Conservation (phyloP, 2,888 invertebrate species). For the Mythimna ferrago region DNA sequence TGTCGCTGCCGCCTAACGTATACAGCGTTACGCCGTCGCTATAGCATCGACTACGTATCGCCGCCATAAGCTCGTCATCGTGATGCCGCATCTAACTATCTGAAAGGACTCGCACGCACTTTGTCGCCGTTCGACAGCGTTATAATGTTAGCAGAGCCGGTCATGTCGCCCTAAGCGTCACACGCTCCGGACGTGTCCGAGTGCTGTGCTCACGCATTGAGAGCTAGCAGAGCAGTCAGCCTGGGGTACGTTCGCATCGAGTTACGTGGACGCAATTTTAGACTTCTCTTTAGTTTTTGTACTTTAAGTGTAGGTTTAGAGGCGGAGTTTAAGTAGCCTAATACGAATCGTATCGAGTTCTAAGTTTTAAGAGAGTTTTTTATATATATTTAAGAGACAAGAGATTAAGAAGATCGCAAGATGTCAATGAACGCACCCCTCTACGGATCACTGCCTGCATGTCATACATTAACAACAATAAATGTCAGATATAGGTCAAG, state of each 20-base stretch:
- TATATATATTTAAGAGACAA: slow-evolving; percentile 42
- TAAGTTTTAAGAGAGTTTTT: slow-evolving; percentile 33
- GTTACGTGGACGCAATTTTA: slow-evolving; percentile 57
- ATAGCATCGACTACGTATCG: slow-evolving; percentile 80
- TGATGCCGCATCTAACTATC: slow-evolving; percentile 82
- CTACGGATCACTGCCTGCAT: slow-evolving; percentile 54
- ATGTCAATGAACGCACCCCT: slow-evolving; percentile 61
- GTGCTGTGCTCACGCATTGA: slow-evolving; percentile 39
- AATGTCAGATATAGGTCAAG: slow-evolving; percentile 46
- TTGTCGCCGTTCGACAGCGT: slow-evolving; percentile 77
- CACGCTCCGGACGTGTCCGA: slow-evolving; percentile 31
- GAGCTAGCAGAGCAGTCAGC: slow-evolving; percentile 23
- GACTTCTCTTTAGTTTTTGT: slow-evolving; percentile 28
- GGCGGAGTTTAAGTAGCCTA: slow-evolving; percentile 53
- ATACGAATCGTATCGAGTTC: slow-evolving; percentile 45
- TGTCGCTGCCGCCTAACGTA: slow-evolving; percentile 81
- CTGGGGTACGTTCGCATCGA: slow-evolving; percentile 59
- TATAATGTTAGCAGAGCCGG: slow-evolving; percentile 55
- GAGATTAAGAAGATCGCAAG: slow-evolving; percentile 44
- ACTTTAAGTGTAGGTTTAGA: slow-evolving; percentile 54
- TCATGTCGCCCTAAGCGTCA: slow-evolving; percentile 44
- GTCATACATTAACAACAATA: slow-evolving; percentile 40
- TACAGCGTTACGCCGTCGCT: slow-evolving; percentile 73
- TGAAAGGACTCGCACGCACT: slow-evolving; percentile 87
- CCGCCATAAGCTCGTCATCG: slow-evolving; percentile 75